Base-by-base conservation (phyloP, 2,797 vertebrate species). In the Brachyrhaphis roseni region DNA sequence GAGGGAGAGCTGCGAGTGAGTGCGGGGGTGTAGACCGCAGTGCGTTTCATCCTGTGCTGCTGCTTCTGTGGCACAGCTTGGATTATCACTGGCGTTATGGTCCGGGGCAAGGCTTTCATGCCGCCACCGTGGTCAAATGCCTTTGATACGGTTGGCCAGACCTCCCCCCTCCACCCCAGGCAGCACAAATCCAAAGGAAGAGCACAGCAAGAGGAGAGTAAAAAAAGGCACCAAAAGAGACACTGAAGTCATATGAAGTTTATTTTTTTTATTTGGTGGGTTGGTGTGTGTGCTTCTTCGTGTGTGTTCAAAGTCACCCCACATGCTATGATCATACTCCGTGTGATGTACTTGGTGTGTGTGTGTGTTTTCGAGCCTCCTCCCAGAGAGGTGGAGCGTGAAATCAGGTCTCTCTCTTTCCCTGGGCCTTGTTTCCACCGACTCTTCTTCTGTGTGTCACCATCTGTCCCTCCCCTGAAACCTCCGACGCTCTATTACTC, bases 101-200 rank as follows among this genome's bases (percentile, higher is more conserved):
- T 89, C 89, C 31, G 68, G 82, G 87, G 90, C 90, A 41, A 90
- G 71, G 85, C 92, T 95, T 93, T 95, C 90, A 93, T 93, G 87
- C 92, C 47, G 77, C 89, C 91, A 91, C 92, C 87, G n/a, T 91
- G 92, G 91, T 91, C 90, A 92, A 94, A 89, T 75, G 88, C 86
- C 91, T 95, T 95, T 94, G 93, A 94, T 93, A 91, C 78, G 89
- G 88, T 90, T 83, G 89, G 88, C 87, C 80, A 68, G 82, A 79
- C 87, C 90, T 82, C 49, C 46, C 20, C 20, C 49, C 8, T 1
- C 0, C 2, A 8, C 49, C 49, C 82, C 77, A 82, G 88, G 88
- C 88, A 76, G 78, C 82, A 31, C 71, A 77, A 86, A 92, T 92
- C 86, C 82, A 90, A 89, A 84, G 86, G 82, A 87, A 81, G 71